A percentile compares a stretch with the other conserved stretches of the same genome.
Evolutionary conservation across 2,113 vertebrate genomes (phyloP).

Genomic region (Gavialis gangeticus): DNA sequence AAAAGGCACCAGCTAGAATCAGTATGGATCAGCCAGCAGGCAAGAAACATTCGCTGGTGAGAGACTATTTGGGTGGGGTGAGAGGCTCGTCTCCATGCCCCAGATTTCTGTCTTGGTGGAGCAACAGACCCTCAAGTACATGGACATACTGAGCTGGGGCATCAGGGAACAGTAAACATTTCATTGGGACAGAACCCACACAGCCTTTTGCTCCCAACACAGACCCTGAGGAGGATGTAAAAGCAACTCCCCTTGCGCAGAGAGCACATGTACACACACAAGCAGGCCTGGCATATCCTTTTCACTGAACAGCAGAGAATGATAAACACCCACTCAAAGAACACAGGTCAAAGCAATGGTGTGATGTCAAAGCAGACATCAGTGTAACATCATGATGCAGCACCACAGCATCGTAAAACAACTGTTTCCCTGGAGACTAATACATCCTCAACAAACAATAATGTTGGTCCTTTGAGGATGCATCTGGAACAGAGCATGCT

Average conservation of each 20-base stretch:
- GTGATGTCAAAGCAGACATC: background rate
- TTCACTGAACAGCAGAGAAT: background rate
- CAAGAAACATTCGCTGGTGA: background rate
- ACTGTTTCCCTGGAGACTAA: background rate
- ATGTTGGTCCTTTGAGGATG: background rate
- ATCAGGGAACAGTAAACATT: background rate
- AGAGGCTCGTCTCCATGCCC: background rate
- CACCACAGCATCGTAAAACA: background rate
- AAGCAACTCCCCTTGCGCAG: background rate
- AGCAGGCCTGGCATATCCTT: background rate
- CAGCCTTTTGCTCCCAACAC: background rate
- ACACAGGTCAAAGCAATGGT: background rate
- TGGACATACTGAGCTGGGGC: background rate
- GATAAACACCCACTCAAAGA: background rate
- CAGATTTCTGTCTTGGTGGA: background rate
- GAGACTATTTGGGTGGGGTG: background rate
- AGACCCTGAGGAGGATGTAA: background rate
- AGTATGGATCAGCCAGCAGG: background rate
- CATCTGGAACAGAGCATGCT: background rate
- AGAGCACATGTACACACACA: background rate
- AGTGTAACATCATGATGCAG: background rate
- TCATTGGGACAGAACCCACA: background rate
- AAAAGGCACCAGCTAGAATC: background rate
- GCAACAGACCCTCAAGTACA: background rate
- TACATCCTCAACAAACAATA: background rate